Evolutionary conservation across 2,888 invertebrate species (phyloP).

Genomic region (Archips crataeganus): DNA sequence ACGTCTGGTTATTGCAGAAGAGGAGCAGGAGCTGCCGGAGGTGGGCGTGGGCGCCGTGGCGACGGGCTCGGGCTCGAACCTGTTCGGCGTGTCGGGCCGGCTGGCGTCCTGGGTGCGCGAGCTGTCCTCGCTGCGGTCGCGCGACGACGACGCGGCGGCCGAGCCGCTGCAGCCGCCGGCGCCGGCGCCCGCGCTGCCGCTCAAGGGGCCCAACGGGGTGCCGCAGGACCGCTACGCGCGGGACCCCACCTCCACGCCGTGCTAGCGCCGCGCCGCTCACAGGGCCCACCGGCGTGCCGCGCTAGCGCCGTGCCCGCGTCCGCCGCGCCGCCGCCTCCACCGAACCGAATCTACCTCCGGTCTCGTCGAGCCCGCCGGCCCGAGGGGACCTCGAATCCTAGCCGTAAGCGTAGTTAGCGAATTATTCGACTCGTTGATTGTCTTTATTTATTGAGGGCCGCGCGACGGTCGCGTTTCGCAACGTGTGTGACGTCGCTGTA

Average conservation of each 20-base stretch:
- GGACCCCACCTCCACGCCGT: constrained; percentile 51
- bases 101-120: constrained; percentile 83
- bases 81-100: constrained; percentile 82
- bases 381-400: constrained; percentile 72
- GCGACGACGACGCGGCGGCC: constrained; percentile 73
- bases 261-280: constrained; percentile 46
- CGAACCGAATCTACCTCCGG: constrained; percentile 53
- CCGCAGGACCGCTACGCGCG: constrained; percentile 49
- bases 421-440: constrained; percentile 54
- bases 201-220: constrained; percentile 64
- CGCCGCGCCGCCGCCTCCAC: constrained; percentile 7
- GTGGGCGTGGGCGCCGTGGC: constrained; percentile 81
- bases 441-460: constrained; percentile 59
- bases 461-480: constrained; percentile 19
- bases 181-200: constrained; percentile 52
- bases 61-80: constrained; percentile 78
- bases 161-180: constrained; percentile 65
- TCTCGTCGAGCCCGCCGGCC: constrained; percentile 32
- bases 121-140: constrained; percentile 77
- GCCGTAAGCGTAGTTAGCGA: constrained; percentile 77
- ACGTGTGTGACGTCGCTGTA: constrained; percentile 45
- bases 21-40: constrained; percentile 74
- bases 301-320: constrained; percentile 48
- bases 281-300: constrained; percentile 66
- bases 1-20: constrained; percentile 59